phyloP scores from a whole-genome alignment of 2,888 invertebrate species.

The Diarsia rubi region DNA sequence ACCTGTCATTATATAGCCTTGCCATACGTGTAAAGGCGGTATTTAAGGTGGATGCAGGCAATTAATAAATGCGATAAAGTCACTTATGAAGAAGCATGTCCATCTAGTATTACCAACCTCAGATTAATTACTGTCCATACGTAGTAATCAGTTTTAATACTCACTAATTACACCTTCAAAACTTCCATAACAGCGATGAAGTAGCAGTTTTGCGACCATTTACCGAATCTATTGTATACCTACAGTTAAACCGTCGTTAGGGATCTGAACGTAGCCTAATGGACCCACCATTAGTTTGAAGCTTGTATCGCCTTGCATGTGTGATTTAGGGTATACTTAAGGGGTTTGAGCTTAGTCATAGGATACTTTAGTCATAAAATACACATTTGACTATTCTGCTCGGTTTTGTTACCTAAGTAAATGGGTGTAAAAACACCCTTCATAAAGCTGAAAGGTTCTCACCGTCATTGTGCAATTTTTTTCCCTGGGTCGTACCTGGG shows the following conservation, averaged over 20 bases:
- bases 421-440: too few relatives aligned
- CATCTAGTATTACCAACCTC: neutral
- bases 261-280: constrained; percentile 20
- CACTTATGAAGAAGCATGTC: neutral
- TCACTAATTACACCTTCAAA: constrained; percentile 4
- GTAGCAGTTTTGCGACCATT: constrained; percentile 26
- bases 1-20: too few relatives aligned
- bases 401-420: neutral
- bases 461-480: too few relatives aligned
- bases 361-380: constrained; percentile 2
- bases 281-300: constrained; percentile 24
- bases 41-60: too few relatives aligned
- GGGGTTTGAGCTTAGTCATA: neutral
- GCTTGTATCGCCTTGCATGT: constrained; percentile 17
- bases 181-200: constrained; percentile 18
- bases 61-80: too few relatives aligned
- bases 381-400: neutral
- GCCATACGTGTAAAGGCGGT: too few relatives aligned
- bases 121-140: neutral
- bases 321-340: neutral
- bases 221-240: constrained; percentile 25
- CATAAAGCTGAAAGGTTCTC: too few relatives aligned
- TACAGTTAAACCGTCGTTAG: constrained; percentile 36
- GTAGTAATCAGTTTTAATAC: constrained; percentile 6
- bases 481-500: too few relatives aligned